Evolutionary conservation across 35 echinoderm and acorn worm genomes (phyloP).

Genomic region (Chiridota heheva): DNA sequence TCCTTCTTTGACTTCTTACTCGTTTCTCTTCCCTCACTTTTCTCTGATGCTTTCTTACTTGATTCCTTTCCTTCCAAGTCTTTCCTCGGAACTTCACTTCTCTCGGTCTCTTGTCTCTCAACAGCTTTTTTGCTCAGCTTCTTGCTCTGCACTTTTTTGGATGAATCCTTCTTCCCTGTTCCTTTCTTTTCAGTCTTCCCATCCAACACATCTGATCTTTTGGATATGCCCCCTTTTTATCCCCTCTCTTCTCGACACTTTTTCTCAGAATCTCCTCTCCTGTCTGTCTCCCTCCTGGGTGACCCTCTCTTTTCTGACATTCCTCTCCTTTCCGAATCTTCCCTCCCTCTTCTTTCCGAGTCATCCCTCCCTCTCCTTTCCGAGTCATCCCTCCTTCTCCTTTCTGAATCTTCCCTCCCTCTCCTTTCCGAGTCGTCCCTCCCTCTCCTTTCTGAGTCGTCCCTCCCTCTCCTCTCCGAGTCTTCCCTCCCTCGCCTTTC

Average conservation of each 20-base stretch:
- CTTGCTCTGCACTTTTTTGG: slow-evolving; percentile 1
- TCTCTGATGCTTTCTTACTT: no score
- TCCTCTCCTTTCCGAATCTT: slow-evolving; percentile 10
- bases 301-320: slow-evolving; percentile 5
- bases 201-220: background rate
- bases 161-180: background rate
- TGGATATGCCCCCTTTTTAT: slow-evolving; percentile 29
- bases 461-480: no score
- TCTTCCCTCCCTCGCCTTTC: background rate
- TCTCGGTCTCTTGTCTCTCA: background rate
- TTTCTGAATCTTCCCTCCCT: background rate
- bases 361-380: slow-evolving; percentile 12
- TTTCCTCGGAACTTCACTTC: background rate
- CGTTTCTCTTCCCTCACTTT: no score
- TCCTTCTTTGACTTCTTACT: no score
- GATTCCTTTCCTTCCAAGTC: background rate
- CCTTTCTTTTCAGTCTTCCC: background rate
- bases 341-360: background rate
- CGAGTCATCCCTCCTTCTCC: background rate
- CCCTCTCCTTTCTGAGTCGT: no score
- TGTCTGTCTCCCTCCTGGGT: background rate
- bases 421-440: slow-evolving; percentile 7
- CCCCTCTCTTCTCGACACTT: background rate
- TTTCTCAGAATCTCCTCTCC: slow-evolving; percentile 9
- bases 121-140: background rate